Conservation (phyloP, 1,140 invertebrate species). For the Danaus plexippus region DNA sequence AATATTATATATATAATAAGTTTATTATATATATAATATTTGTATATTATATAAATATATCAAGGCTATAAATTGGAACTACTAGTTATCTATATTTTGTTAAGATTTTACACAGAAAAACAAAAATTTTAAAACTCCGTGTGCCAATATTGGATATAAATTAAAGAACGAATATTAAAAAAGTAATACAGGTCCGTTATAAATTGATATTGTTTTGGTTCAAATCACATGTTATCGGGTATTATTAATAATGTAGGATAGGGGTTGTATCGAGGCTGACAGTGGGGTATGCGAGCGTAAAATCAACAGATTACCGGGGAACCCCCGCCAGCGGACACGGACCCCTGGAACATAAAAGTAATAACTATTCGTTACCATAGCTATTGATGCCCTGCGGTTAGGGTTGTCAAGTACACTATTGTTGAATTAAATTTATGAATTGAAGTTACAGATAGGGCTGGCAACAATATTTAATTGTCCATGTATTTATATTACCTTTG, state of each 20-base stretch:
- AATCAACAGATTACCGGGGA: slow-evolving; percentile 67
- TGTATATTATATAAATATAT: too few relatives aligned
- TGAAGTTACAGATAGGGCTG: slow-evolving; percentile 22
- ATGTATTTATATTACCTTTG: too few relatives aligned
- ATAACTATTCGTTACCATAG: slow-evolving; percentile 59
- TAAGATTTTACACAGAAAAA: too few relatives aligned
- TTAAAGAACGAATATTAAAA: background rate
- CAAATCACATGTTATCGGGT: slow-evolving; percentile 53
- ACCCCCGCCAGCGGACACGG: slow-evolving; percentile 32
- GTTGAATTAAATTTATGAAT: slow-evolving; percentile 29
- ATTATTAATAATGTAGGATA: slow-evolving; percentile 50
- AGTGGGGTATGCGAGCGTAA: slow-evolving; percentile 53
- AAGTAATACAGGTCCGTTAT: slow-evolving; percentile 25
- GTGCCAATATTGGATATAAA: too few relatives aligned
- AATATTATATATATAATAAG: too few relatives aligned
- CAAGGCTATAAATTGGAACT: too few relatives aligned
- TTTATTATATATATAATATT: too few relatives aligned
- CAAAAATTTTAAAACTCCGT: too few relatives aligned
- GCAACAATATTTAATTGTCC: too few relatives aligned
- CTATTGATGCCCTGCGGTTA: slow-evolving; percentile 57
- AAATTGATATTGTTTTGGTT: slow-evolving; percentile 56
- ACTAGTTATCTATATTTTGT: too few relatives aligned
- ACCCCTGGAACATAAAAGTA: slow-evolving; percentile 46
- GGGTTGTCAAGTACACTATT: slow-evolving; percentile 47
- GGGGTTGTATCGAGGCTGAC: slow-evolving; percentile 35